Evolutionary conservation across 2,797 vertebrate genomes (phyloP).

Genomic region (Catamblyrhynchus diadema): DNA sequence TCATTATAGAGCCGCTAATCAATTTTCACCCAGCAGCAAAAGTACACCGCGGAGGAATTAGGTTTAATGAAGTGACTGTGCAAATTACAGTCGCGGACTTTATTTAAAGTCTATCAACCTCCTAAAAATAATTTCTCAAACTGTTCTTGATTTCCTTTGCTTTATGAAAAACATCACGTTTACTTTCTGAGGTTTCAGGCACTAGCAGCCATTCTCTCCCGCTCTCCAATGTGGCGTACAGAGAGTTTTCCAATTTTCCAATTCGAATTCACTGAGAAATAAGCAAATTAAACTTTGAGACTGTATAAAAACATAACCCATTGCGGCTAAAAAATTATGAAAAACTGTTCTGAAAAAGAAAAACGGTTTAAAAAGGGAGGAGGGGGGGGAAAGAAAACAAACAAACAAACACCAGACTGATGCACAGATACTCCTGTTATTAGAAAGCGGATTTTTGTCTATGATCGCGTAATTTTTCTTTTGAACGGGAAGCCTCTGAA

Average conservation of each 20-base stretch:
- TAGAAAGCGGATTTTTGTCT: neutral
- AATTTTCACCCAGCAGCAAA: conserved; percentile 60
- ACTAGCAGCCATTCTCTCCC: neutral
- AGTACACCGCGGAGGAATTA: conserved; percentile 7
- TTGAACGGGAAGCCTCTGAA: neutral
- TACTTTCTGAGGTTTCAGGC: conserved; percentile 21
- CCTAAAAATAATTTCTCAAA: conserved; percentile 46
- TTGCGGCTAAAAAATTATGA: neutral
- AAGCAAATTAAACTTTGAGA: neutral
- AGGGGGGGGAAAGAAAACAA: fast-evolving
- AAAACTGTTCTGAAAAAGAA: neutral
- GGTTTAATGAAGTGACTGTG: conserved; percentile 58
- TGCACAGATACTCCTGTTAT: neutral
- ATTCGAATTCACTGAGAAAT: neutral
- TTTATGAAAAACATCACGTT: conserved; percentile 56
- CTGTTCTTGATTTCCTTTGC: conserved; percentile 61
- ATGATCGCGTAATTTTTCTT: neutral
- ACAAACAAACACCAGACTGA: no score
- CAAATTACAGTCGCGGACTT: conserved; percentile 49
- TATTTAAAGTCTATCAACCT: conserved; percentile 50
- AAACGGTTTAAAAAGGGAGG: neutral
- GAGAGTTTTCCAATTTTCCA: neutral
- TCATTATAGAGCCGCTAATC: conserved; percentile 43
- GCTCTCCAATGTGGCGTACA: neutral
- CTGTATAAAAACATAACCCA: neutral